phyloP scores from a whole-genome alignment of 2,888 invertebrate genomes.

The Pyrocoelia pectoralis region DNA sequence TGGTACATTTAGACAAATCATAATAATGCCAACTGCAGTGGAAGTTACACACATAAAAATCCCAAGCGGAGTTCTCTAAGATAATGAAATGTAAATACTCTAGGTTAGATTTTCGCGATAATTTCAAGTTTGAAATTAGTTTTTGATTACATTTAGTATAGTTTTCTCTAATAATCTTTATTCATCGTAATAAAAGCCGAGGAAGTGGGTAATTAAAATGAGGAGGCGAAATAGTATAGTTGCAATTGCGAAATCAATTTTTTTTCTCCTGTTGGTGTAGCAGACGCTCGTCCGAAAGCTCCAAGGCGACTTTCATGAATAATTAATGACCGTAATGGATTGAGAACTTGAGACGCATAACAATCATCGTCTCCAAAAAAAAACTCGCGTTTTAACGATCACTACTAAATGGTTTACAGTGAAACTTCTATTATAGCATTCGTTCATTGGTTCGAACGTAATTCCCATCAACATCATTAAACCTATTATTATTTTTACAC shows the following conservation, averaged over 20 bases:
- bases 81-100: slow-evolving; percentile 27
- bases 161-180: slow-evolving; percentile 5
- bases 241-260: slow-evolving; percentile 20
- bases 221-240: background rate
- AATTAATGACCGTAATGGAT: slow-evolving; percentile 56
- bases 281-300: slow-evolving; percentile 24
- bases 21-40: background rate
- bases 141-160: slow-evolving; percentile 23
- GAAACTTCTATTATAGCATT: slow-evolving; percentile 35
- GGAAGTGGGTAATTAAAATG: background rate
- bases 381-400: slow-evolving; percentile 37
- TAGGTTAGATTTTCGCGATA: slow-evolving; percentile 20
- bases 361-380: slow-evolving; percentile 42
- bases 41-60: slow-evolving; percentile 3
- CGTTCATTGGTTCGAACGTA: slow-evolving; percentile 25
- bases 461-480: slow-evolving; percentile 19
- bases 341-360: slow-evolving; percentile 51
- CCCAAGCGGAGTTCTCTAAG: slow-evolving; percentile 8
- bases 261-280: slow-evolving; percentile 23
- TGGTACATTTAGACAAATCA: background rate
- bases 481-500: slow-evolving; percentile 25
- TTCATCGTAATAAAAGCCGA: background rate
- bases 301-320: slow-evolving; percentile 46
- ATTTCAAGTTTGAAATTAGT: slow-evolving; percentile 16
- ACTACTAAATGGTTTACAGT: slow-evolving; percentile 37